Conservation (phyloP, 2,113 vertebrate species). For the Vulpes vulpes region DNA sequence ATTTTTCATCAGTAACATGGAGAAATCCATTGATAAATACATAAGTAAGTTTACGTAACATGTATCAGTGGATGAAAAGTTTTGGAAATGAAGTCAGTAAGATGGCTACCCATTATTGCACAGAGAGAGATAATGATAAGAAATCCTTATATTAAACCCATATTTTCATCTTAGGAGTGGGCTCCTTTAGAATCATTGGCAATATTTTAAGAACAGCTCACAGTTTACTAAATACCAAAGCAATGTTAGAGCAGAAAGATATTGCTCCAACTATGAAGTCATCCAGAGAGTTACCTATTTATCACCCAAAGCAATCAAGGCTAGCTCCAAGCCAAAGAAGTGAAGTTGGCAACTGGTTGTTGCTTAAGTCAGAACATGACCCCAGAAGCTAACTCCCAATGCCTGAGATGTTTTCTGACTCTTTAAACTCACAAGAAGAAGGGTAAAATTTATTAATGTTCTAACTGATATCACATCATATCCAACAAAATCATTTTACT, state of each 20-base stretch:
- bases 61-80: not conserved
- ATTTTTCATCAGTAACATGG: not conserved
- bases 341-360: not conserved
- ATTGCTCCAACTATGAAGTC: conserved; percentile 41
- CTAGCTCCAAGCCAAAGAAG: not conserved
- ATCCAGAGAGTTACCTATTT: not conserved
- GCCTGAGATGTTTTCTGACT: not conserved
- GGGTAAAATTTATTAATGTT: not conserved
- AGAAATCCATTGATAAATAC: not conserved
- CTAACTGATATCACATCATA: not conserved
- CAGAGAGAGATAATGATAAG: not conserved
- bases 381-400: not conserved
- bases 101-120: not conserved
- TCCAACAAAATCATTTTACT: not conserved
- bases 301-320: not conserved
- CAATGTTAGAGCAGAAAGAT: conserved; percentile 17
- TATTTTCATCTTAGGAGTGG: not conserved
- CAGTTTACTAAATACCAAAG: conserved; percentile 53
- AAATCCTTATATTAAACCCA: not conserved
- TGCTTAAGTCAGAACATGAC: not conserved
- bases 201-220: conserved; percentile 47
- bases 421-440: not conserved
- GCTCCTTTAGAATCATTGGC: conserved; percentile 8
- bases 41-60: not conserved
- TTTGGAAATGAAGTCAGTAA: conserved; percentile 1